Evolutionary conservation across 2,113 vertebrate species (phyloP).

Genomic region (Clarias batrachus): DNA sequence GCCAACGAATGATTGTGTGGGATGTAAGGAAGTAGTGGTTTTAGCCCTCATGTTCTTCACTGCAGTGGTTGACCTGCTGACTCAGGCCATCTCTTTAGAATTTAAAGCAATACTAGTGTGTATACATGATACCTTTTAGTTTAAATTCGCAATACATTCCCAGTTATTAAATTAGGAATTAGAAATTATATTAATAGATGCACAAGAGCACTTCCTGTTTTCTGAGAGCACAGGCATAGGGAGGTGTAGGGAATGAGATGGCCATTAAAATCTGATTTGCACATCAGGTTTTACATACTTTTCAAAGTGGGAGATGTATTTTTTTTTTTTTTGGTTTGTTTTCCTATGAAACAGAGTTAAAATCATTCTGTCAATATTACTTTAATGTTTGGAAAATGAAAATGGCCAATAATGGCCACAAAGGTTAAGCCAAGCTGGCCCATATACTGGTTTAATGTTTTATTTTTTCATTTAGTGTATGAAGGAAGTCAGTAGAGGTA

Average conservation of each 20-base stretch:
- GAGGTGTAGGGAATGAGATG: background rate
- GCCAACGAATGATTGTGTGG: slow-evolving; percentile 72
- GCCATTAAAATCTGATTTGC: background rate
- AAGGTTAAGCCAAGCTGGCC: background rate
- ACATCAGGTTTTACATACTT: background rate
- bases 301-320: too few relatives aligned
- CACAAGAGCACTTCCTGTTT: slow-evolving; percentile 1
- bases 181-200: background rate
- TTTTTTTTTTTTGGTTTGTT: background rate
- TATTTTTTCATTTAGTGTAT: background rate
- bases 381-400: background rate
- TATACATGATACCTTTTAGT: background rate
- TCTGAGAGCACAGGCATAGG: background rate
- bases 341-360: background rate
- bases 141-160: background rate
- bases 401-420: background rate
- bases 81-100: slow-evolving; percentile 12
- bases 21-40: slow-evolving; percentile 7
- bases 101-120: slow-evolving; percentile 13
- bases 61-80: background rate
- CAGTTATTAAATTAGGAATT: background rate
- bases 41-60: background rate
- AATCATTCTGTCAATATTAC: background rate
- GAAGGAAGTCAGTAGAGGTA: too few relatives aligned
- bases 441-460: background rate